Conservation (phyloP, 35 echinoderm and acorn worm genomes). For the Holothuria glaberrima region DNA sequence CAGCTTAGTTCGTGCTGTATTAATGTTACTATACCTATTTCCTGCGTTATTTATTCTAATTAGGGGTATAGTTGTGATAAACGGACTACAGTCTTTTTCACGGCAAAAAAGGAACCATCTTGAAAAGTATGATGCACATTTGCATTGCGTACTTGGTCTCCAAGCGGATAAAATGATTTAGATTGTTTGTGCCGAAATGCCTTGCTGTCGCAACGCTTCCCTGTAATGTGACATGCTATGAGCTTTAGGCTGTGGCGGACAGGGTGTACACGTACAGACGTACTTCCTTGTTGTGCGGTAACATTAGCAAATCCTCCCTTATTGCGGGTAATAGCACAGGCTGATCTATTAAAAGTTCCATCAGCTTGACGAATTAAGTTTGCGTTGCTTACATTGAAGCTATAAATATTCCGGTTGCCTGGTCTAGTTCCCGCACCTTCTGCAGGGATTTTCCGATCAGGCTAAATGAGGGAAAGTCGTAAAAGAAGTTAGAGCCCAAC, state of each 20-base stretch:
- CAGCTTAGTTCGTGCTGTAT: not conserved
- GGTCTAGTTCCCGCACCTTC: not conserved
- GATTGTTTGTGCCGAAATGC: not conserved
- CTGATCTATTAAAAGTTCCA: conserved; percentile 18
- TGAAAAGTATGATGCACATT: not conserved
- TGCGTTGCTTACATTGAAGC: not conserved
- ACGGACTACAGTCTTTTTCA: conserved; percentile 17
- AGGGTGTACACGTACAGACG: conserved; percentile 41
- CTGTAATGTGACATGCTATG: conserved; percentile 16
- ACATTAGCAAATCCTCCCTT: not conserved
- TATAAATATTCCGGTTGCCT: conserved; percentile 14
- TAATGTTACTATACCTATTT: conserved; percentile 24
- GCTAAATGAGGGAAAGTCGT: conserved; percentile 23
- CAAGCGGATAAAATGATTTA: conserved; percentile 26
- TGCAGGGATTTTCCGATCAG: not conserved
- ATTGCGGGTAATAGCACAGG: conserved; percentile 10
- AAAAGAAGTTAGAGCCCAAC: not conserved
- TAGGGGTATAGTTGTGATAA: not conserved
- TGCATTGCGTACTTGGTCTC: conserved; percentile 13
- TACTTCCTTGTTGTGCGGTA: not conserved
- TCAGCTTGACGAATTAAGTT: not conserved
- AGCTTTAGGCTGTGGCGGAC: not conserved
- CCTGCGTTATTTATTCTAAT: not conserved
- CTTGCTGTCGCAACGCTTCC: not conserved
- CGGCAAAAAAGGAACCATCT: conserved; percentile 23